Evolutionary conservation across 2,888 invertebrate genomes (phyloP).

Genomic region (Teleogryllus oceanicus): DNA sequence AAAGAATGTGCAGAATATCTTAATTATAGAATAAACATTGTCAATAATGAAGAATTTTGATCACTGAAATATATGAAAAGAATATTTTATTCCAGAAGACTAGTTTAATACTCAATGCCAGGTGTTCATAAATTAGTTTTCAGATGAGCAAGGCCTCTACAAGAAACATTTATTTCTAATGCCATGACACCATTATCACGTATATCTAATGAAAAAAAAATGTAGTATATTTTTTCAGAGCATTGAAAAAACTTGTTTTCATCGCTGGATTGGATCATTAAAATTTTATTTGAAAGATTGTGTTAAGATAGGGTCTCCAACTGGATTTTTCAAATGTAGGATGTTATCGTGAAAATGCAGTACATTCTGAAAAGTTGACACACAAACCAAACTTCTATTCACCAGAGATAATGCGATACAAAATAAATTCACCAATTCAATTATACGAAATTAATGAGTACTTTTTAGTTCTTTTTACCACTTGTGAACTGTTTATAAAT

Average conservation of each 20-base stretch:
- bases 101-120: neutral
- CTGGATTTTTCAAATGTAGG: no score
- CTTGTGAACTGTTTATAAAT: no score
- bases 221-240: neutral
- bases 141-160: neutral
- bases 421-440: no score
- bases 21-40: no score
- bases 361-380: no score
- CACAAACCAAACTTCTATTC: no score
- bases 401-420: no score
- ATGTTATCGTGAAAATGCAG: no score
- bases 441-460: no score
- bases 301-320: neutral
- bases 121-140: neutral
- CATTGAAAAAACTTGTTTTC: neutral
- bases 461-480: no score
- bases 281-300: neutral
- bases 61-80: neutral
- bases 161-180: neutral
- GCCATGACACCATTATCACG: neutral
- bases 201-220: neutral
- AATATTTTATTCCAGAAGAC: slow-evolving; percentile 5
- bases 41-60: no score
- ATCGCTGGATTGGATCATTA: neutral
- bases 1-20: no score